These are phyloP conservation scores for Tachuris rubrigastra DNA, from an alignment of 2,113 vertebrate species.

Conservation along the genomic window DNA sequence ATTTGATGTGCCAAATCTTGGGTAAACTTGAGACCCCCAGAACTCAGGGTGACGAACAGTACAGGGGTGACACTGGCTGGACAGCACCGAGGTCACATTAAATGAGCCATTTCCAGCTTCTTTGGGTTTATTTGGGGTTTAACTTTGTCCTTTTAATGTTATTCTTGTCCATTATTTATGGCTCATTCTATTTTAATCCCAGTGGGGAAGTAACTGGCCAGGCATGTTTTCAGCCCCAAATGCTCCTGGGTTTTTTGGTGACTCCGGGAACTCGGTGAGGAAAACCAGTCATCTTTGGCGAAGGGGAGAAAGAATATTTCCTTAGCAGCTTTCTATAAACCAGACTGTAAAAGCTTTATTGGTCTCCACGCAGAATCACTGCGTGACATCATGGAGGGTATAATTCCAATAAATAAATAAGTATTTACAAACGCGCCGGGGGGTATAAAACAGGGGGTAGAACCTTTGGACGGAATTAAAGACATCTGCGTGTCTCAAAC, in stretches of 20 bases:
- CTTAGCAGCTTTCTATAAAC: neutral
- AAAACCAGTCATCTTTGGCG: neutral
- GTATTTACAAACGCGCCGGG: constrained; percentile 59
- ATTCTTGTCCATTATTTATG: neutral
- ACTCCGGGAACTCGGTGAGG: neutral
- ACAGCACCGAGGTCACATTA: neutral
- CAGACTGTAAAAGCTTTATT: constrained; percentile 62
- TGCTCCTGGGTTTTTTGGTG: neutral
- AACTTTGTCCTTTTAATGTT: neutral
- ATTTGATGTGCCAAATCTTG: neutral
- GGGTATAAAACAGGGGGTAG: constrained; percentile 8
- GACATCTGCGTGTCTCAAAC: neutral
- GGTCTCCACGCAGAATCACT: constrained; percentile 34
- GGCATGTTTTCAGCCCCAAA: neutral
- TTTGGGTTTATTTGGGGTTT: neutral
- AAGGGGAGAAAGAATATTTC: neutral
- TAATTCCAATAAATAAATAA: constrained; percentile 78
- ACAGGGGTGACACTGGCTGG: neutral
- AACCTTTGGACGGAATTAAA: neutral
- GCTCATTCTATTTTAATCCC: neutral
- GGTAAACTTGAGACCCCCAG: neutral
- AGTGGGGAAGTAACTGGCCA: neutral
- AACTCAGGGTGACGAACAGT: neutral
- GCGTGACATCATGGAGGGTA: constrained; percentile 5
- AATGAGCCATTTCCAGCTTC: neutral